Conservation (phyloP, 2,888 invertebrate species). For the Agonopterix heracliana region DNA sequence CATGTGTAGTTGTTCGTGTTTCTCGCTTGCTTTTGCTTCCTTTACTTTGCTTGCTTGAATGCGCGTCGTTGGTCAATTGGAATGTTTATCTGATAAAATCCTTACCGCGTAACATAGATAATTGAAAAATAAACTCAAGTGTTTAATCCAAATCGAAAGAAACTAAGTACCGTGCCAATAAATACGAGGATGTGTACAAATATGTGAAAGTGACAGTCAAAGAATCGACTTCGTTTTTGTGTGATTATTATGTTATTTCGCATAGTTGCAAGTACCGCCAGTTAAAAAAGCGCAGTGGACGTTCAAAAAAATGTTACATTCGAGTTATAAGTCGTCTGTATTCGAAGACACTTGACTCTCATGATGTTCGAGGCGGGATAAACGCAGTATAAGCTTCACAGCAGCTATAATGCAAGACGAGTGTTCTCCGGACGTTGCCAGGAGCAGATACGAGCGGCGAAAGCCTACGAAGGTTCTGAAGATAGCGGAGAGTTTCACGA, state of each 20-base stretch:
- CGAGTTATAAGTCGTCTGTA: neutral
- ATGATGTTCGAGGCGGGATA: constrained; percentile 70
- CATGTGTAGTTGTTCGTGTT: constrained; percentile 49
- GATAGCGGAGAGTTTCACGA: constrained; percentile 73
- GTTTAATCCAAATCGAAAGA: constrained; percentile 27
- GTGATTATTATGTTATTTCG: constrained; percentile 59
- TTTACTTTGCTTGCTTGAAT: constrained; percentile 63
- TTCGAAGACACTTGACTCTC: constrained; percentile 11
- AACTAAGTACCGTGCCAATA: constrained; percentile 34
- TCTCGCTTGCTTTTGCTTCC: constrained; percentile 49
- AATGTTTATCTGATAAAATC: constrained; percentile 50
- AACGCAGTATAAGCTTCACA: constrained; percentile 28
- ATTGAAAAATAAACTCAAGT: constrained; percentile 39
- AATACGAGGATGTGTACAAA: constrained; percentile 41
- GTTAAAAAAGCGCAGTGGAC: constrained; percentile 41
- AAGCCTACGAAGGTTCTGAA: constrained; percentile 71
- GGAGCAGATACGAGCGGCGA: constrained; percentile 65
- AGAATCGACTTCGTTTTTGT: constrained; percentile 54
- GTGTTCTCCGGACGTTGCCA: constrained; percentile 48
- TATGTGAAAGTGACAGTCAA: constrained; percentile 68
- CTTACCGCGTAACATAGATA: constrained; percentile 43
- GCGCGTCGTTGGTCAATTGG: constrained; percentile 61
- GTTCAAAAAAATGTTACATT: neutral
- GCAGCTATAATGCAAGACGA: constrained; percentile 73
- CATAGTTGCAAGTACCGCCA: constrained; percentile 58